These are phyloP conservation scores for Pyrocoelia pectoralis DNA, from an alignment of 2,888 invertebrate species.

Conservation along the genomic window DNA sequence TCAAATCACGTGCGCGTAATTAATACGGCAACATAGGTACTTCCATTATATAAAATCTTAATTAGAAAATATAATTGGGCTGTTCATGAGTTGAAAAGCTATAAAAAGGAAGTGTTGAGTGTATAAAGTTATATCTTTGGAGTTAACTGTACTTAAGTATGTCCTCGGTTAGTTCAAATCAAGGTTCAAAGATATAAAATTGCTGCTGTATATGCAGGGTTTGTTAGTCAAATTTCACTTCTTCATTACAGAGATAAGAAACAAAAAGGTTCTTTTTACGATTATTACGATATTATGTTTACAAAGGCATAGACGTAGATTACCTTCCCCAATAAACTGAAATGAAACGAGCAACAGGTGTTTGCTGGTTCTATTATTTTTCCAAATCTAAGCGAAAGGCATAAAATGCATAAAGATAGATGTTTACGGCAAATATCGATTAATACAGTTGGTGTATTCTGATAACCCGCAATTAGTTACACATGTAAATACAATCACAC, in stretches of 20 bases:
- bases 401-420: too few relatives aligned
- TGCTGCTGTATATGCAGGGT: constrained; percentile 25
- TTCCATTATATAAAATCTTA: constrained; percentile 7
- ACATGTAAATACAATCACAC: not conserved
- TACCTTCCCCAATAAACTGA: too few relatives aligned
- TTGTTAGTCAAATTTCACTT: constrained; percentile 1
- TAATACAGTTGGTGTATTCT: not conserved
- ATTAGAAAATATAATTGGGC: not conserved
- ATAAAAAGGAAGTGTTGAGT: constrained; percentile 16
- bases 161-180: constrained; percentile 36
- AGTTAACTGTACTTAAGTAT: constrained; percentile 33
- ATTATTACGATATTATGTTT: too few relatives aligned
- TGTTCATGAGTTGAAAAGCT: not conserved
- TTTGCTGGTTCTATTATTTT: too few relatives aligned
- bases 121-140: constrained; percentile 31
- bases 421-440: not conserved
- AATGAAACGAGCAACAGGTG: too few relatives aligned
- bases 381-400: too few relatives aligned
- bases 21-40: not conserved
- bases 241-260: not conserved
- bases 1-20: not conserved
- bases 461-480: not conserved
- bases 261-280: not conserved
- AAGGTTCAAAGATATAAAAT: constrained; percentile 34
- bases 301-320: too few relatives aligned